Percentiles rank a stretch among this genome's conserved stretches.
Conservation (phyloP, 2,888 invertebrate genomes). For the Oscheius sp. region DNA sequence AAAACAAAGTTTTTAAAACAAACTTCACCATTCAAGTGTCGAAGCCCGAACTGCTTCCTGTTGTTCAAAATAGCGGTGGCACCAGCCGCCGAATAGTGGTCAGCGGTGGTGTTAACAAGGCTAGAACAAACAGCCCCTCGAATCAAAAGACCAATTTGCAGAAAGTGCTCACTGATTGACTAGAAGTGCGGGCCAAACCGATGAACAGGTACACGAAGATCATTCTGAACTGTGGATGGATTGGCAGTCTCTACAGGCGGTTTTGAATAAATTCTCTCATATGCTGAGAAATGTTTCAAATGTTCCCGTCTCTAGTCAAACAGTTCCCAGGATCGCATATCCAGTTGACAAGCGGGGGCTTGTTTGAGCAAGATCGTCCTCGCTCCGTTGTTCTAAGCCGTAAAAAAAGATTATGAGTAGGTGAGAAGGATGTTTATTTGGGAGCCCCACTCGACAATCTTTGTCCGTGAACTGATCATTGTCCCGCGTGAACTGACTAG, state of each 20-base stretch:
- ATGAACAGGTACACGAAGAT: neutral
- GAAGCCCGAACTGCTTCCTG: too few species aligned
- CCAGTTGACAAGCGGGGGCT: neutral
- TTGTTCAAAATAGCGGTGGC: too few species aligned
- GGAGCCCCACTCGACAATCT: neutral
- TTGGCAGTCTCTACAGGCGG: neutral
- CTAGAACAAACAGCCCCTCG: too few species aligned
- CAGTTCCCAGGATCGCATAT: neutral
- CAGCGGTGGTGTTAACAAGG: too few species aligned
- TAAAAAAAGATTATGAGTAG: too few species aligned
- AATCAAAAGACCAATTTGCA: too few species aligned
- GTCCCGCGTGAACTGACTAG: neutral
- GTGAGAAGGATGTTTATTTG: too few species aligned
- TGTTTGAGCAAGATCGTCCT: constrained; percentile 3
- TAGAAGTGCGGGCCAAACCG: neutral
- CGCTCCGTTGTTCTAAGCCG: neutral
- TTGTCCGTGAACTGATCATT: neutral
- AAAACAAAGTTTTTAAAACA: too few species aligned
- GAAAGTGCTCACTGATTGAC: neutral
- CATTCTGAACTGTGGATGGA: neutral
- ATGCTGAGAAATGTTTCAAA: neutral
- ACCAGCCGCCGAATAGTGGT: too few species aligned
- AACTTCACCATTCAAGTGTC: too few species aligned
- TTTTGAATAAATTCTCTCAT: neutral
- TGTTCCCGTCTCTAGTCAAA: neutral